These are phyloP conservation scores for Maccullochella peelii DNA, from an alignment of 2,113 vertebrate genomes.

Conservation along the genomic window DNA sequence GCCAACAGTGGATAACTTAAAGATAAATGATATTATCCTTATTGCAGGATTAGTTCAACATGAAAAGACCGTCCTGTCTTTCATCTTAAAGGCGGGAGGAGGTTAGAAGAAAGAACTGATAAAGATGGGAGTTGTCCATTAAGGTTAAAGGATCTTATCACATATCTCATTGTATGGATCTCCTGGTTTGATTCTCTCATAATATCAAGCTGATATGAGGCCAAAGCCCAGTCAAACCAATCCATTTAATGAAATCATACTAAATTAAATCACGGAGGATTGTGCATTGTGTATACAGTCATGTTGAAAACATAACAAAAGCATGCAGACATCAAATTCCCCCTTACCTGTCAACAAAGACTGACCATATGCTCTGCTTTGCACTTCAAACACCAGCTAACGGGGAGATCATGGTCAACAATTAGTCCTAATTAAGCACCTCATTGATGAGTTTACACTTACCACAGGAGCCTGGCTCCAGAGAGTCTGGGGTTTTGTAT, in stretches of 20 bases:
- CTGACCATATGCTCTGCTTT: slow-evolving; percentile 51
- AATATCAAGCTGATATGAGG: not conserved
- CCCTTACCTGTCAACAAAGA: slow-evolving; percentile 11
- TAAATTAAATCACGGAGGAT: slow-evolving; percentile 28
- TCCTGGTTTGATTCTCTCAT: slow-evolving; percentile 39
- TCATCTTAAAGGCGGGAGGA: slow-evolving; percentile 3
- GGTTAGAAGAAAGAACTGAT: slow-evolving; percentile 14
- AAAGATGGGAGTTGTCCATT: slow-evolving; percentile 16
- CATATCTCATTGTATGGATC: slow-evolving; percentile 40
- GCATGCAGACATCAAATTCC: not conserved
- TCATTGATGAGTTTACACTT: slow-evolving; percentile 86
- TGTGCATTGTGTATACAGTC: not conserved
- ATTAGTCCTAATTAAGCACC: slow-evolving; percentile 84
- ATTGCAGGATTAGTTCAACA: slow-evolving; percentile 49
- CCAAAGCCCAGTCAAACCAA: not conserved
- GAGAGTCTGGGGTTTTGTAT: slow-evolving; percentile 84
- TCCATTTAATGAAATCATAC: not conserved
- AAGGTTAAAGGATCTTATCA: slow-evolving; percentile 33
- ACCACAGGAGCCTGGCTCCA: slow-evolving; percentile 86
- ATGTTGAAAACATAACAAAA: not conserved
- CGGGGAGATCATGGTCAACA: slow-evolving; percentile 87
- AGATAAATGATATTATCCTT: slow-evolving; percentile 44
- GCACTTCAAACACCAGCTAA: slow-evolving; percentile 90
- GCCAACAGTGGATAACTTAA: not conserved
- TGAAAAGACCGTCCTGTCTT: slow-evolving; percentile 45